Evolutionary conservation across 2,113 vertebrate genomes (phyloP), one percentile per base, ranked within the genome.

Genomic region (Eublepharis macularius): DNA sequence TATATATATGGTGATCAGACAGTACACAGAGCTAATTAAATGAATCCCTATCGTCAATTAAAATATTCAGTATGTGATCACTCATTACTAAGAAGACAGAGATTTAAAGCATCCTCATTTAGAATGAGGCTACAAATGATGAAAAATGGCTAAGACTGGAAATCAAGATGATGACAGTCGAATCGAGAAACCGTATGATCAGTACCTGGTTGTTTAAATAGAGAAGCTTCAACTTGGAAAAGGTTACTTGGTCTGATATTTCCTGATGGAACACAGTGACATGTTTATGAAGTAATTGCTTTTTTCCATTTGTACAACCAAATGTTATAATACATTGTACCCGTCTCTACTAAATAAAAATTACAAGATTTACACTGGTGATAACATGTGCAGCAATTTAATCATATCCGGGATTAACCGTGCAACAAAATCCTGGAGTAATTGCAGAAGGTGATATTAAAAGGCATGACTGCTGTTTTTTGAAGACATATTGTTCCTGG

Each of bases 351-450:
- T 69, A 84, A 77, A 84, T 84, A 84, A 84, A 49, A 76, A 65
- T 68, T 29, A 32, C 39, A 49, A 87, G 45, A 41, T 81, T 51
- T 89, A 92, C 41, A 76, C 66, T 84, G 16, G 88, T 83, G 89
- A 93, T 92, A 86, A 85, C 91, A 80, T 85, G 74, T 87, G 70
- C 90, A 88, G 41, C 87, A 90, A 91, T 84, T 79, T 86, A 91
- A 90, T 90, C 80, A 86, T 51, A 93, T 91, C 16, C 57, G 17
- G 39, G 80, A 89, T 86, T 80, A 77, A 77, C 54, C 68, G 17
- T 82, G 85, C 41, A 89, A 87, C 73, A 70, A 78, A 83, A 89
- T 81, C 89, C 86, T 91, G 47, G 21, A 87, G 86, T 76, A 80
- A 57, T 4, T 16, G 57, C 84, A 88, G 68, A 26, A 86, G 39